phyloP scores from a whole-genome alignment of 2,113 vertebrate genomes.

The Lophochroa leadbeateri region DNA sequence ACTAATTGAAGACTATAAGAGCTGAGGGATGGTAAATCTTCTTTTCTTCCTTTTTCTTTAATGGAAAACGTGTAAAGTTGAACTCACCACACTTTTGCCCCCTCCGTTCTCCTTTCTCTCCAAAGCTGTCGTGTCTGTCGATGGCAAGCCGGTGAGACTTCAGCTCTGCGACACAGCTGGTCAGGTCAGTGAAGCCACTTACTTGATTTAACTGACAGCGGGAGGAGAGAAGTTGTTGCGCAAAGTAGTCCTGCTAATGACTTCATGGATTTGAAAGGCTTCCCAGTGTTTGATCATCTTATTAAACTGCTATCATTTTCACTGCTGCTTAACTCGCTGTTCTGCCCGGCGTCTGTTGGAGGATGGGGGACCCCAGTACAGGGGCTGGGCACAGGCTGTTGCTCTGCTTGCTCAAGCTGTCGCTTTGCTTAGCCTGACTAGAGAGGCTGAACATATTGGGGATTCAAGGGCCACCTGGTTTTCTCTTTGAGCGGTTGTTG shows the following conservation, averaged over 20 bases:
- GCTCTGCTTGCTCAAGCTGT: not conserved
- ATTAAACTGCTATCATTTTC: not conserved
- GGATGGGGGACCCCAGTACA: rapidly evolving
- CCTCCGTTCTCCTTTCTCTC: conserved; percentile 3
- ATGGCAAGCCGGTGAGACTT: conserved; percentile 86
- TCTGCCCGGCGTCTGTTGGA: not conserved
- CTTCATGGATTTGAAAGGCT: conserved; percentile 25
- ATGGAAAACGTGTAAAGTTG: not conserved
- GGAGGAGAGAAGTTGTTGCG: conserved; percentile 12
- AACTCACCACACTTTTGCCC: not conserved
- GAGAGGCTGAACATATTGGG: not conserved
- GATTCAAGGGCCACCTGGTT: not conserved
- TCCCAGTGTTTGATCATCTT: conserved; percentile 4
- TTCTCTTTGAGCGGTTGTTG: not conserved
- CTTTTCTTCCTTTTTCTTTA: not conserved
- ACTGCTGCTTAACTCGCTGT: not conserved
- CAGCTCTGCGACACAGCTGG: conserved; percentile 94
- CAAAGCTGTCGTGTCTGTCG: conserved; percentile 88
- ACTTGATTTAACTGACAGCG: not conserved
- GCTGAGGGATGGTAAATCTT: not conserved
- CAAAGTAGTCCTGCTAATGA: not conserved
- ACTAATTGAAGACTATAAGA: not conserved
- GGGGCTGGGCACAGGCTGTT: not conserved
- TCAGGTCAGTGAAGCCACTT: conserved; percentile 83
- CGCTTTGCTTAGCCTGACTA: not conserved